Percentiles rank a stretch among this genome's conserved stretches.
Conservation (phyloP, 2,113 vertebrate genomes). For the Elanus axillaris region DNA sequence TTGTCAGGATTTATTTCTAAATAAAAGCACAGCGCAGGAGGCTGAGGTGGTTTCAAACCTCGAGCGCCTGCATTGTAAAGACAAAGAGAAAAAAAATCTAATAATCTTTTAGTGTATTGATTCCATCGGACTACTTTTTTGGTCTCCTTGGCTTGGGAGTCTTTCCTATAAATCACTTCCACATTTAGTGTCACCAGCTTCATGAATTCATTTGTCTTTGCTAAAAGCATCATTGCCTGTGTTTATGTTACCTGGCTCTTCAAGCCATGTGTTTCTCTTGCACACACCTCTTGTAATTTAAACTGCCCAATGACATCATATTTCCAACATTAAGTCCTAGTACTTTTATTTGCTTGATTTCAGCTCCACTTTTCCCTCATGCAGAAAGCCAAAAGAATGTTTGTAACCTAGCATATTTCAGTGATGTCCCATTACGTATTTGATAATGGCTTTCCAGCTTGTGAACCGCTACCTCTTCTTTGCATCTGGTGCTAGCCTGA, state of each 20-base stretch:
- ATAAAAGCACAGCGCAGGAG: not conserved
- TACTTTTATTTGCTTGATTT: not conserved
- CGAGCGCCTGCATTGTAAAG: accelerated
- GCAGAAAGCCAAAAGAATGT: not conserved
- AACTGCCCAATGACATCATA: not conserved
- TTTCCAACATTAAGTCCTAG: not conserved
- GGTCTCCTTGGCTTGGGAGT: not conserved
- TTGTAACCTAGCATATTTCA: not conserved
- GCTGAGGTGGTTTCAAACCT: not conserved
- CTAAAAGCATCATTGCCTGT: not conserved
- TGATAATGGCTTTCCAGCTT: not conserved
- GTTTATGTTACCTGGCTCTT: not conserved
- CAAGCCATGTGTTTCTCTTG: not conserved
- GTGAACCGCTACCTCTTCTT: not conserved
- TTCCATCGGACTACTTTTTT: not conserved
- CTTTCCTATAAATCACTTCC: constrained; percentile 17
- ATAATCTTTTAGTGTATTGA: not conserved
- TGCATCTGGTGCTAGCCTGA: not conserved
- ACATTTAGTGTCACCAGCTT: constrained; percentile 9
- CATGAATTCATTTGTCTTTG: constrained; percentile 29
- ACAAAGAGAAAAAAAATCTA: not conserved
- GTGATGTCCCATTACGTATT: not conserved
- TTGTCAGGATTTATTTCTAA: not conserved
- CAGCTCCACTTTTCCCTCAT: not conserved
- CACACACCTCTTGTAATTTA: not conserved